Evolutionary conservation across 2,113 vertebrate genomes (phyloP).

Genomic region (Cebus imitator): DNA sequence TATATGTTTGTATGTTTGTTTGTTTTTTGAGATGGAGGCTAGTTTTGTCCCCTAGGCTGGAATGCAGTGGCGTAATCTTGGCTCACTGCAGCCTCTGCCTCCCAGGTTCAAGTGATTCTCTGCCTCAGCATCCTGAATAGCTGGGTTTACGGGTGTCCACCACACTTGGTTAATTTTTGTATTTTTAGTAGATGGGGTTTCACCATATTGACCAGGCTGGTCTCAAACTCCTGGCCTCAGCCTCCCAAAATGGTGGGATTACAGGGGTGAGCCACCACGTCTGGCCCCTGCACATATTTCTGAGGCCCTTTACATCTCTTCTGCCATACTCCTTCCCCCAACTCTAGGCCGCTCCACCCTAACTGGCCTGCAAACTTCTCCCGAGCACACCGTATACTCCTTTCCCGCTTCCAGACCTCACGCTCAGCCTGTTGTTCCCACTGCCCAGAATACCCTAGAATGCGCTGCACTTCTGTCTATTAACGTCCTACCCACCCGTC

Average conservation of each 20-base stretch:
- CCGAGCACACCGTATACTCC: neutral
- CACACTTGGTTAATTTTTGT: neutral
- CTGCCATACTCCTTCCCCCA: neutral
- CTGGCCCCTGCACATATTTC: neutral
- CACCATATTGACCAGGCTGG: neutral
- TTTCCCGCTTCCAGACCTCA: neutral
- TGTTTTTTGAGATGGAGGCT: neutral
- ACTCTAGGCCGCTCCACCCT: neutral
- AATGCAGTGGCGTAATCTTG: too few species aligned
- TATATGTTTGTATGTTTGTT: too few species aligned
- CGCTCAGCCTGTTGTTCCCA: neutral
- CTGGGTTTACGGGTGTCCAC: neutral
- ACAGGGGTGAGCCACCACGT: neutral
- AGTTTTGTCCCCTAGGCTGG: too few species aligned
- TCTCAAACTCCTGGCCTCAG: neutral
- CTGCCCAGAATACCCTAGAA: neutral
- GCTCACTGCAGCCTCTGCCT: too few species aligned
- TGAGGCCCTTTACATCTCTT: neutral
- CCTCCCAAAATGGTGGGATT: neutral
- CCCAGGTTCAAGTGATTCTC: too few species aligned
- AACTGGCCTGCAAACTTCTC: neutral
- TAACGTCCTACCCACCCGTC: too few species aligned
- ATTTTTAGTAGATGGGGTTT: neutral
- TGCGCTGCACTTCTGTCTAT: neutral
- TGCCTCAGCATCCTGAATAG: too few species aligned